A percentile compares a stretch with the other conserved stretches of the same genome.
These are phyloP conservation scores for Myotis planiceps DNA, from an alignment of 2,797 vertebrate genomes.

Conservation along the genomic window DNA sequence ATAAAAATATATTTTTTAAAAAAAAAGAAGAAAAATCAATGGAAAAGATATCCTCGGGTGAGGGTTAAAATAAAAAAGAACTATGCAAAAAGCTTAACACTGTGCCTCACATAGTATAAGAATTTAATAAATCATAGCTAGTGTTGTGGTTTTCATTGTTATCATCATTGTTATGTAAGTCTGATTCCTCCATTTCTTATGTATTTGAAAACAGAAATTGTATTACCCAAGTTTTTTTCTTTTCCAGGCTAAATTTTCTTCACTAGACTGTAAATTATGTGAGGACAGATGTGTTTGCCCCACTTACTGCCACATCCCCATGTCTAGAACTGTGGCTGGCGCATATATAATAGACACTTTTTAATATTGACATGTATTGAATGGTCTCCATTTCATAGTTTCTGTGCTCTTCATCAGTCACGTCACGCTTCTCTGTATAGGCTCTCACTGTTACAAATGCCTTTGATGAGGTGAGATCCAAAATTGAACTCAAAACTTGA, in stretches of 20 bases:
- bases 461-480: neutral
- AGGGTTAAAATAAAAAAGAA: neutral
- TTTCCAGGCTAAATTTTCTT: constrained; percentile 35
- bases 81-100: constrained; percentile 29
- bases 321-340: neutral
- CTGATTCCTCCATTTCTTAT: constrained; percentile 5
- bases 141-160: neutral
- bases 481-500: constrained; percentile 49
- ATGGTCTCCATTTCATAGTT: neutral
- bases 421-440: neutral
- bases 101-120: neutral
- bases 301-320: neutral
- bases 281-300: neutral
- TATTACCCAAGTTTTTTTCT: neutral
- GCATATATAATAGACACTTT: neutral
- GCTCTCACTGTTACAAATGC: constrained; percentile 28
- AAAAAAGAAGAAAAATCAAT: no score
- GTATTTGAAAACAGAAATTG: constrained; percentile 28
- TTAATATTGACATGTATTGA: neutral
- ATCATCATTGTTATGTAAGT: neutral
- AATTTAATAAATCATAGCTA: constrained; percentile 5
- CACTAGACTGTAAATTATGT: constrained; percentile 20
- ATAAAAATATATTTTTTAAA: no score
- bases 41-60: no score
- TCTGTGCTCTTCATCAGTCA: neutral